Conservation (phyloP, 1,140 invertebrate genomes). For the Lepidurus apus region DNA sequence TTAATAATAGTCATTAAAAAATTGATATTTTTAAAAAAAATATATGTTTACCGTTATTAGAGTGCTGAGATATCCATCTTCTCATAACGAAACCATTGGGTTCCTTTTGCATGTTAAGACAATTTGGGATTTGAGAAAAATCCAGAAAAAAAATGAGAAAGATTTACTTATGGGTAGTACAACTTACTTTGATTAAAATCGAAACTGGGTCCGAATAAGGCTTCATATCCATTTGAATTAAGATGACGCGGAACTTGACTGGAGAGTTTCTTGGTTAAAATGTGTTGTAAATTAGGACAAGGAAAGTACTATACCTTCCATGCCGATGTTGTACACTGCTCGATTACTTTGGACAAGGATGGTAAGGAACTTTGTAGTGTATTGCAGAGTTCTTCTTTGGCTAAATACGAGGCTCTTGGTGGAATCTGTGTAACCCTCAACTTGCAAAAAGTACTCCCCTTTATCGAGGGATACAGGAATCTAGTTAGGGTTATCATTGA, state of each 20-base stretch:
- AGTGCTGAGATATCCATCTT: not conserved
- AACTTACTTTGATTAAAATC: slow-evolving; percentile 48
- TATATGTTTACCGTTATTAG: not conserved
- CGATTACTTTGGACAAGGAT: slow-evolving; percentile 49
- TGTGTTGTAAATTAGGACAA: not conserved
- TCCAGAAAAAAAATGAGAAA: too few relatives aligned
- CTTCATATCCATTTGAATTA: slow-evolving; percentile 48
- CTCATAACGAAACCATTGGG: not conserved
- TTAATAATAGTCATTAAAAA: slow-evolving; percentile 33
- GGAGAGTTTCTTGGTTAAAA: not conserved
- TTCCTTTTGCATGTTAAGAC: not conserved
- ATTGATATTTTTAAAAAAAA: not conserved
- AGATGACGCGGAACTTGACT: slow-evolving; percentile 49
- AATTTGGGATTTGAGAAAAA: too few relatives aligned
- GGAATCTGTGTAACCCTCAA: not conserved
- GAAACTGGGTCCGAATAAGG: slow-evolving; percentile 50
- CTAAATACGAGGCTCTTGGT: slow-evolving; percentile 39
- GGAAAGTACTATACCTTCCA: slow-evolving; percentile 43
- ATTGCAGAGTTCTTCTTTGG: slow-evolving; percentile 43
- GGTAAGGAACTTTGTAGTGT: slow-evolving; percentile 46
- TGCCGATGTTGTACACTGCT: slow-evolving; percentile 46
- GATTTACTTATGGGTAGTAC: too few relatives aligned
- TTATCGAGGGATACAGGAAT: not conserved
- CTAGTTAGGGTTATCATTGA: not conserved
- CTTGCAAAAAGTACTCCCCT: not conserved